phyloP scores from a whole-genome alignment of 2,113 vertebrate genomes.

The Parus major region DNA sequence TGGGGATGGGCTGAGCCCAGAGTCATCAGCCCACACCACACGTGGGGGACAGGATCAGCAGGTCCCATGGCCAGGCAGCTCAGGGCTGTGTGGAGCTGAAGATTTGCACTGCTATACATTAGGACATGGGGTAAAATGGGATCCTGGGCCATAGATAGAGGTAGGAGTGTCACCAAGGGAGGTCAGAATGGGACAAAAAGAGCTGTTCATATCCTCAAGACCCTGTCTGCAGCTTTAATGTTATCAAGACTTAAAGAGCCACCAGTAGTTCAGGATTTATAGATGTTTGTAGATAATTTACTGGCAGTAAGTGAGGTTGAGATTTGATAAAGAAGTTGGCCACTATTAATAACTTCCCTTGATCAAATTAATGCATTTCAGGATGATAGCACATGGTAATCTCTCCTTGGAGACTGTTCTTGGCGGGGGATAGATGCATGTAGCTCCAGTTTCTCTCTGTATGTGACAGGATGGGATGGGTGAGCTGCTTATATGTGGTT shows the following conservation, averaged over 20 bases:
- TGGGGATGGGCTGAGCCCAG: not conserved
- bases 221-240: not conserved
- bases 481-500: not conserved
- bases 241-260: not conserved
- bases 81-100: not conserved
- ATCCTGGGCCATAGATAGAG: not conserved
- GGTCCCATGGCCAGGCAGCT: not conserved
- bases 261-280: not conserved
- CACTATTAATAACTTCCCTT: constrained; percentile 25
- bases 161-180: not conserved
- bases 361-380: constrained; percentile 9
- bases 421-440: not conserved
- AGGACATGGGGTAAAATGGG: not conserved
- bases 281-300: not conserved
- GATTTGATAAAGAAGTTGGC: not conserved
- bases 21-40: fast-evolving
- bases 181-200: not conserved
- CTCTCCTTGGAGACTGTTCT: constrained; percentile 1
- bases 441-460: not conserved
- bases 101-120: not conserved
- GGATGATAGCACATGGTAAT: not conserved
- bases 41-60: fast-evolving
- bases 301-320: not conserved
- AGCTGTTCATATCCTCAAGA: not conserved
- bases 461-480: not conserved